Base-by-base conservation (phyloP, 2,888 invertebrate species). In the Cancer borealis region DNA sequence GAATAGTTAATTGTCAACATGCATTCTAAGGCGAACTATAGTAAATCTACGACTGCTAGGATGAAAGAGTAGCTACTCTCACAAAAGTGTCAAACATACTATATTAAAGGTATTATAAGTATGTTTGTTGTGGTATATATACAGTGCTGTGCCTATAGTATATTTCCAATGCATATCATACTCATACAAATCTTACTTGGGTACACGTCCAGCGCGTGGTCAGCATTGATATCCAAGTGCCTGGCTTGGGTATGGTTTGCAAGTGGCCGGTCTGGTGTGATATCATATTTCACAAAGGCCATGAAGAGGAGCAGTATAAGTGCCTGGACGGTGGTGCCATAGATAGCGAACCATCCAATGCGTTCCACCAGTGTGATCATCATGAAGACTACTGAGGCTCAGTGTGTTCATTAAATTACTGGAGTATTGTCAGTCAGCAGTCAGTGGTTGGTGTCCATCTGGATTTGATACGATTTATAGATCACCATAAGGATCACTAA, bases 281-380 rank as follows among this genome's bases (percentile, higher is more conserved):
- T 92, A 46, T 94, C 92, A 92, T 96, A 96, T n/a, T 93, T 73
- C 45, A 95, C 95, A 84, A 96, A 96, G 54, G 94, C 91, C 39
- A 90, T 95, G 92, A 96, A 96, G 30, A 95, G 88, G 6, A 96
- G 92, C 66, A 96, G 95, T 26, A 96, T 89, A 45, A 94, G 46
- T 26, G 93, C 93, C 90, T 96, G 93, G 30, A 96, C 46, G 21
- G 91, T 47, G 47, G 54, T 49, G 89, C 89, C 47, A 47, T 30
- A 89, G 47, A 89, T 89, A 30, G 49, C 54, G 47, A 89, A 89
- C 89, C 89, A 89, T 0, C 89, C 89, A 2, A 89, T 30, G 47
- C 89, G 89, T 30, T 84, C 39, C 84, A 84, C 14, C 39, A 84
- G 39, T 3, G 14, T 84, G 39, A 84, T 14, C 84, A 84, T 84